Conservation (phyloP, 2,888 invertebrate species). For the Auanema sp. region DNA sequence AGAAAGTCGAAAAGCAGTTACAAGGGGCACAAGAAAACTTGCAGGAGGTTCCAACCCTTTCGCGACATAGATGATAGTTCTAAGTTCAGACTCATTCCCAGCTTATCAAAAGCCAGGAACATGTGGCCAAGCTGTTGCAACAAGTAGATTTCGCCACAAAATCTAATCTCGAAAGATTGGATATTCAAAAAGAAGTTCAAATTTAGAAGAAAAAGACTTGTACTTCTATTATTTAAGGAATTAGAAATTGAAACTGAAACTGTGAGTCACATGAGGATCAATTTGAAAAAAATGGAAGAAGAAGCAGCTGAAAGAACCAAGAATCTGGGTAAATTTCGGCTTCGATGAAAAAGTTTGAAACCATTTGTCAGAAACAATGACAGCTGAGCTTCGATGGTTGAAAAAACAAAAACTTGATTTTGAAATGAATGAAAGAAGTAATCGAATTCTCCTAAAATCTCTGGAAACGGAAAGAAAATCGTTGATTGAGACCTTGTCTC, state of each 20-base stretch:
- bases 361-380: conserved; percentile 24
- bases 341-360: conserved; percentile 5
- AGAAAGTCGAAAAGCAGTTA: too few species aligned
- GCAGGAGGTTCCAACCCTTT: too few species aligned
- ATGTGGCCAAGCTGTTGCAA: conserved; percentile 27
- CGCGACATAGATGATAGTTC: too few species aligned
- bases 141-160: conserved; percentile 27
- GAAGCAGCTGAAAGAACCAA: conserved; percentile 28
- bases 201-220: neutral
- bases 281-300: conserved; percentile 26
- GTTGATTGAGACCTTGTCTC: conserved; percentile 30
- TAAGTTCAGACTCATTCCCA: too few species aligned
- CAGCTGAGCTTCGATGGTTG: conserved; percentile 32
- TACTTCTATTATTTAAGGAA: conserved; percentile 21
- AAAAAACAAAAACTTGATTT: conserved; percentile 30
- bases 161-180: conserved; percentile 27
- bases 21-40: too few species aligned
- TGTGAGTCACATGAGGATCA: conserved; percentile 27
- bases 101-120: conserved; percentile 2
- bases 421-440: conserved; percentile 28
- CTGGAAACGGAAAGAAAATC: conserved; percentile 34
- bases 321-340: conserved; percentile 22
- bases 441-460: conserved; percentile 31
- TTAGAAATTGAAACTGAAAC: conserved; percentile 26
- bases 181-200: conserved; percentile 22